These are phyloP conservation scores for Urocyon cinereoargenteus DNA, from an alignment of 2,797 vertebrate genomes.

Conservation along the genomic window DNA sequence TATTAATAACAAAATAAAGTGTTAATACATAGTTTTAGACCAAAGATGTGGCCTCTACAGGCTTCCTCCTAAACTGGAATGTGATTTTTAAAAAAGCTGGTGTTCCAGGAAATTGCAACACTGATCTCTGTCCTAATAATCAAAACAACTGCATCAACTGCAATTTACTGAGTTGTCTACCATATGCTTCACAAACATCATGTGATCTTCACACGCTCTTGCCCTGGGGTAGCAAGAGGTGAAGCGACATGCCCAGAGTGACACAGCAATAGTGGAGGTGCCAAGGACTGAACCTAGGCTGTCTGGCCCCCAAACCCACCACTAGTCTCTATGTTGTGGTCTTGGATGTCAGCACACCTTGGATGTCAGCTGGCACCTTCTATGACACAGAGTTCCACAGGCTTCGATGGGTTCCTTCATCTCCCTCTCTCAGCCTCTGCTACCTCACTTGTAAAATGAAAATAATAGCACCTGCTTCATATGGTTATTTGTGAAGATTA, in stretches of 20 bases:
- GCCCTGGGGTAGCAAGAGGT: not conserved
- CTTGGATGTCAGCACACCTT: not conserved
- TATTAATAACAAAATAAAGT: constrained; percentile 31
- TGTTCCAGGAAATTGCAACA: not conserved
- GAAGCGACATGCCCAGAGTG: not conserved
- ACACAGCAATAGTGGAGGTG: not conserved
- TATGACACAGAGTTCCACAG: not conserved
- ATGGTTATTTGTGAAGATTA: not conserved
- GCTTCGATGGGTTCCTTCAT: not conserved
- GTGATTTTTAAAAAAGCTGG: not conserved
- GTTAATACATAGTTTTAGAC: constrained; percentile 4
- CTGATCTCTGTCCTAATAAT: not conserved
- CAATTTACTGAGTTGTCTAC: not conserved
- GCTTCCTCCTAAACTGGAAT: not conserved
- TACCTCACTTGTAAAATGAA: not conserved
- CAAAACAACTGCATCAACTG: not conserved
- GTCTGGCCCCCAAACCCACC: not conserved
- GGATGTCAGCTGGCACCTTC: not conserved
- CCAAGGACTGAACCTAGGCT: not conserved
- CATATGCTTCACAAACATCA: not conserved
- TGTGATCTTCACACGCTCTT: not conserved
- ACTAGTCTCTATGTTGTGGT: not conserved
- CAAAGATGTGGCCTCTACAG: not conserved
- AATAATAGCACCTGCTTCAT: not conserved
- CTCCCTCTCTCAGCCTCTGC: not conserved